Percentiles rank a stretch among this genome's conserved stretches.
phyloP scores from a whole-genome alignment of 1,140 invertebrate genomes.

The Cephus cinctus region DNA sequence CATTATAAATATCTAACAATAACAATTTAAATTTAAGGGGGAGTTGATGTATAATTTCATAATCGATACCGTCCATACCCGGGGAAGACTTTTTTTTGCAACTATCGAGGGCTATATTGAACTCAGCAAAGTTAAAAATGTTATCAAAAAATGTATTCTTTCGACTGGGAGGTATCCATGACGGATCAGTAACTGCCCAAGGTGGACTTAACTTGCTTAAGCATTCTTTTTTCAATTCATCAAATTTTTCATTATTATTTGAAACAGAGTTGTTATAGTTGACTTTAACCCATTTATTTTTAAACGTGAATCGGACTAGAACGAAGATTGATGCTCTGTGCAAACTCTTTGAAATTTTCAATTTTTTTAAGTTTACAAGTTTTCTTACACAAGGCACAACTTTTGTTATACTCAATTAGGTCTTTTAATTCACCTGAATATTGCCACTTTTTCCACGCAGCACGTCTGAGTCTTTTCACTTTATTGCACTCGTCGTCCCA shows the following conservation, averaged over 20 bases:
- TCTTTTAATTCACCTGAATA: background rate
- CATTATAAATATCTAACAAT: conserved; percentile 5
- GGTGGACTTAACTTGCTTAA: too few species aligned
- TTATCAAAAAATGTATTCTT: too few species aligned
- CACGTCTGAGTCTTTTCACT: background rate
- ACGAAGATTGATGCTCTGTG: background rate
- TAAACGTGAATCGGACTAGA: background rate
- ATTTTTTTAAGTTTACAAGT: conserved; percentile 3
- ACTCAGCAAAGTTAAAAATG: too few species aligned
- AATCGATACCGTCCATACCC: conserved; percentile 8
- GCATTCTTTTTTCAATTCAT: too few species aligned
- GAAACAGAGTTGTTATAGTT: too few species aligned
- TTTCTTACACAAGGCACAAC: background rate
- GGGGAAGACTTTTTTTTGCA: too few species aligned
- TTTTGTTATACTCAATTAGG: conserved; percentile 3
- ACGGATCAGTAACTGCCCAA: too few species aligned
- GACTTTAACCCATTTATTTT: too few species aligned
- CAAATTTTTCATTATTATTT: too few species aligned
- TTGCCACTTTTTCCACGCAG: conserved; percentile 6
- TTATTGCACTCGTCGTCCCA: conserved; percentile 4
- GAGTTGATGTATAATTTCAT: conserved; percentile 2
- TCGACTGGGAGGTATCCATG: too few species aligned
- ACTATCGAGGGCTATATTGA: too few species aligned
- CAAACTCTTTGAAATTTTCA: background rate
- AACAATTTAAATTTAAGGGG: background rate